phyloP scores from a whole-genome alignment of 2,888 invertebrate species.

The Trachelus iudaicus region DNA sequence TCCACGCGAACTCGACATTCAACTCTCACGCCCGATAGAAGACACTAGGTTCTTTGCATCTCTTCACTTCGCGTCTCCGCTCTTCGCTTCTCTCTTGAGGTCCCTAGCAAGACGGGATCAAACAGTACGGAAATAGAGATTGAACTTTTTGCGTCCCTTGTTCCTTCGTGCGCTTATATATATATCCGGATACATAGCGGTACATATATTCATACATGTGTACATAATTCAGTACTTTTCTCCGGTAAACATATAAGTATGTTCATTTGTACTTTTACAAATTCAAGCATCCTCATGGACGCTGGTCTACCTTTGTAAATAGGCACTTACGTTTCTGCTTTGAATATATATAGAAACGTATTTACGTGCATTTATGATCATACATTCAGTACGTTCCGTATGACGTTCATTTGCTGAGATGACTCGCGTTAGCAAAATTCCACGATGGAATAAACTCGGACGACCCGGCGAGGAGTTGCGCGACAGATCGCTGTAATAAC shows the following conservation, averaged over 20 bases:
- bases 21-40: neutral
- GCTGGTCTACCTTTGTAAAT: neutral
- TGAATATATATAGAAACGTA: neutral
- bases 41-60: neutral
- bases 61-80: neutral
- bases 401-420: neutral
- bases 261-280: neutral
- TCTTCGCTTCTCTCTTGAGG: neutral
- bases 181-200: neutral
- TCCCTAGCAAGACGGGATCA: constrained; percentile 30
- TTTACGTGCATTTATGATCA: neutral
- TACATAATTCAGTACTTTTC: neutral
- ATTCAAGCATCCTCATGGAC: neutral
- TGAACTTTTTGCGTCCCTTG: constrained; percentile 17
- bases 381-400: neutral
- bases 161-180: neutral
- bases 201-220: neutral
- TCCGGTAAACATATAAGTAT: neutral
- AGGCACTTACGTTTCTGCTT: neutral
- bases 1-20: constrained; percentile 17
- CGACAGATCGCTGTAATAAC: neutral
- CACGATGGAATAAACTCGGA: neutral
- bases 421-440: neutral
- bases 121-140: constrained; percentile 43
- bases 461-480: neutral